Conservation (phyloP, 2,797 vertebrate genomes). For the Bradypodion ventrale region DNA sequence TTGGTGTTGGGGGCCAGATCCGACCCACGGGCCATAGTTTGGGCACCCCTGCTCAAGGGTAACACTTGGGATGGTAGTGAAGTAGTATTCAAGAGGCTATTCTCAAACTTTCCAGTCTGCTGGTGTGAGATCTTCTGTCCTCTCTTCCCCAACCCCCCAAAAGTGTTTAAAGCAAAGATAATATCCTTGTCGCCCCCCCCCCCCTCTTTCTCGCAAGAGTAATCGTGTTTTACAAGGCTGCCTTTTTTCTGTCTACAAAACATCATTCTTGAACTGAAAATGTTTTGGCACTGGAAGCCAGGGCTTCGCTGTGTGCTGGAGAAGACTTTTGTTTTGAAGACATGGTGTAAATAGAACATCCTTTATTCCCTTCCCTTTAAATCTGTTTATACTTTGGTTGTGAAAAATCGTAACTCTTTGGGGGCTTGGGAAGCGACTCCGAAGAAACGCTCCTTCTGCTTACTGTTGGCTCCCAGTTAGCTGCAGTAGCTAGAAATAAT, state of each 20-base stretch:
- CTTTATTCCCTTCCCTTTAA: conserved; percentile 47
- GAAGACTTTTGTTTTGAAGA: conserved; percentile 43
- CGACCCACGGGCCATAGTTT: too few relatives aligned
- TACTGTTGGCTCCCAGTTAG: neutral
- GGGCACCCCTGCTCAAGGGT: too few relatives aligned
- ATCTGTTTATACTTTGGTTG: conserved; percentile 11
- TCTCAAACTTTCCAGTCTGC: conserved; percentile 30
- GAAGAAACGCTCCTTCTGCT: conserved; percentile 9
- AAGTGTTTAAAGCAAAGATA: conserved; percentile 21
- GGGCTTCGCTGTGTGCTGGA: conserved; percentile 34
- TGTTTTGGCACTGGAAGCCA: conserved; percentile 58
- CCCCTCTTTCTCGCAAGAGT: conserved; percentile 35
- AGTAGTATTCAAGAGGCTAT: conserved; percentile 35
- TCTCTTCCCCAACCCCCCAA: neutral
- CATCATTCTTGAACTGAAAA: conserved; percentile 53
- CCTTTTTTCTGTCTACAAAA: conserved; percentile 59
- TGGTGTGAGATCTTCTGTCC: neutral
- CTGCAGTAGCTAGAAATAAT: neutral
- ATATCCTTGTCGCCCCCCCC: conserved; percentile 27
- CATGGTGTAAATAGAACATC: conserved; percentile 39
- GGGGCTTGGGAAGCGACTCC: conserved; percentile 31
- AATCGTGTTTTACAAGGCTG: conserved; percentile 59
- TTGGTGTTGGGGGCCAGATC: too few relatives aligned
- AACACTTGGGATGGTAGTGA: too few relatives aligned
- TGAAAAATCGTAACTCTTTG: neutral